A percentile compares a stretch with the other conserved stretches of the same genome.
phyloP scores from a whole-genome alignment of 2,113 vertebrate genomes.

The Axis porcinus region DNA sequence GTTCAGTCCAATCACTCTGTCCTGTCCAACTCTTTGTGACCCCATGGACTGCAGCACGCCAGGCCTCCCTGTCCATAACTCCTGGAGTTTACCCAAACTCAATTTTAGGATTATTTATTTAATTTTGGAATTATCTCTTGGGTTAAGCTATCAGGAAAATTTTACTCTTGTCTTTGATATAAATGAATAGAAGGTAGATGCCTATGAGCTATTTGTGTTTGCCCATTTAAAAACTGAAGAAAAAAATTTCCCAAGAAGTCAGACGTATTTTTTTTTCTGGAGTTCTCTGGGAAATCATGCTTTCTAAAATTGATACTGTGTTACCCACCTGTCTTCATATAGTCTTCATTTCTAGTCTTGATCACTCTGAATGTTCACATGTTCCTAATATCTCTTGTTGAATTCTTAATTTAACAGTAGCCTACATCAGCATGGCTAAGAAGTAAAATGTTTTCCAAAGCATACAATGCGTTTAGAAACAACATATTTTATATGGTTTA shows the following conservation, averaged over 20 bases:
- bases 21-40: fast-evolving
- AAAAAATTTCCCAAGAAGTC: background rate
- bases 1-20: background rate
- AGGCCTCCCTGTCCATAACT: background rate
- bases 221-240: background rate
- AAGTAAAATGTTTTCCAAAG: background rate
- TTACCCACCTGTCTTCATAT: background rate
- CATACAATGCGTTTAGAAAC: background rate
- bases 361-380: background rate
- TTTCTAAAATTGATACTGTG: background rate
- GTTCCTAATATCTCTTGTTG: background rate
- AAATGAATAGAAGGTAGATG: background rate
- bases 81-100: background rate
- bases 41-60: background rate
- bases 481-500: background rate
- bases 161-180: background rate
- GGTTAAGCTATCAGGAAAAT: background rate
- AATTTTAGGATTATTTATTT: background rate
- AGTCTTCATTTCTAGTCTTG: background rate
- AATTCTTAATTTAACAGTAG: background rate
- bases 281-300: background rate
- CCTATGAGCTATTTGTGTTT: background rate
- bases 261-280: background rate
- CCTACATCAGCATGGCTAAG: background rate
- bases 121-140: background rate